Evolutionary conservation across 2,797 vertebrate species (phyloP), one percentile per base, ranked within the genome.

Genomic region (Gadopsis marmoratus): DNA sequence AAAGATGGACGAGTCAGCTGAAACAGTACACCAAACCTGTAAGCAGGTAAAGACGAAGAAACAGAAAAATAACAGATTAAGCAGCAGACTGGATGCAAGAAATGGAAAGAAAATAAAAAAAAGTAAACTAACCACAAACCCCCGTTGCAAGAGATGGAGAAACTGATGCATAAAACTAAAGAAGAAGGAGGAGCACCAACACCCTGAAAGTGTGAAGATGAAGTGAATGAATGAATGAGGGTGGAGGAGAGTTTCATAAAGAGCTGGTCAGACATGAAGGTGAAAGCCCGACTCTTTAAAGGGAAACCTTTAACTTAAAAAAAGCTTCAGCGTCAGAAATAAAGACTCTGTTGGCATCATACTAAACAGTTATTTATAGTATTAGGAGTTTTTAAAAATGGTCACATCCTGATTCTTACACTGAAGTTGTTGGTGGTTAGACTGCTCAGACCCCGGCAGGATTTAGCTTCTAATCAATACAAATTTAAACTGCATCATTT

Each of bases 81-180:
- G 69, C 76, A 50, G 74, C 70, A 79, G 62, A 53, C 31, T 33
- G 72, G 78, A 85, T 66, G 63, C 63, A 81, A 62, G 26, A 72
- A 63, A 72, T 4, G 1, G 29, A 67, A 60, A 9, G 0, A 19
- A 35, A 4, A 31, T 19, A 0, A 9, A 33, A 14, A n/a, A 6
- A 41, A 9, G 51, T 1, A 0, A 78, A 10, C 12, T 0, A 56
- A 63, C 29, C 41, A 62, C 43, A 71, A 71, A 45, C 39, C 19
- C 33, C 43, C 63, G 61, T 1, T 35, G 39, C 39, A 69, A 37
- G 45, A 77, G 53, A 76, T 12, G 33, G 48, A 70, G 37, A 12
- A 76, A 70, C 72, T 11, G 26, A 71, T 21, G 69, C 45, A 74
- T 26, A 0, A 53, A 56, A 70, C 54, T 4, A 59, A 33, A 6